phyloP scores from a whole-genome alignment of 2,113 vertebrate species.

The Gallinago paraguaiae region DNA sequence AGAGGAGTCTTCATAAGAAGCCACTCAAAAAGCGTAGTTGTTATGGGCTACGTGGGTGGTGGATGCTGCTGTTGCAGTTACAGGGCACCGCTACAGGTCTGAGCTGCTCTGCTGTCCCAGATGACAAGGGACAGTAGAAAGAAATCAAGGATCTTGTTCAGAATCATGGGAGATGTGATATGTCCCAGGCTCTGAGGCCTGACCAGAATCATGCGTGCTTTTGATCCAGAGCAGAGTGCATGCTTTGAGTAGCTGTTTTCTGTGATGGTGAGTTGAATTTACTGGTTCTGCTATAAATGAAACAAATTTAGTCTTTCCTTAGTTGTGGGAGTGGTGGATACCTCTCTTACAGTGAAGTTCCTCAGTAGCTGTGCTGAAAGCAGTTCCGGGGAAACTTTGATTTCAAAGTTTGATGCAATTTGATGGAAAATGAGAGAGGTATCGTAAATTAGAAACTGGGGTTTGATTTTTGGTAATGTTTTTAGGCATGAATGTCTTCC shows the following conservation, averaged over 20 bases:
- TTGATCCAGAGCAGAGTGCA: not conserved
- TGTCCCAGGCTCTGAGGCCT: not conserved
- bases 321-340: not conserved
- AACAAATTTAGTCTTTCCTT: not conserved
- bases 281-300: not conserved
- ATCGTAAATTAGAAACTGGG: not conserved
- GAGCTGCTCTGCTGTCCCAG: not conserved
- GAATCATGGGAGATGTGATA: not conserved
- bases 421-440: not conserved
- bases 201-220: not conserved
- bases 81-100: not conserved
- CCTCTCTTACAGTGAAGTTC: not conserved
- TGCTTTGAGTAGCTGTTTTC: not conserved
- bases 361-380: not conserved
- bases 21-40: fast-evolving
- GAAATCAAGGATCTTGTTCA: not conserved
- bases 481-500: not conserved
- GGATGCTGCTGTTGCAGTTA: fast-evolving
- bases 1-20: not conserved
- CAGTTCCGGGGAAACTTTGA: not conserved
- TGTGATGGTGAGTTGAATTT: not conserved
- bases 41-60: fast-evolving
- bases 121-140: not conserved
- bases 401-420: not conserved
- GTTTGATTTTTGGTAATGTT: not conserved